Evolutionary conservation across 2,888 invertebrate species (phyloP).

Genomic region (Cheilosia soror): DNA sequence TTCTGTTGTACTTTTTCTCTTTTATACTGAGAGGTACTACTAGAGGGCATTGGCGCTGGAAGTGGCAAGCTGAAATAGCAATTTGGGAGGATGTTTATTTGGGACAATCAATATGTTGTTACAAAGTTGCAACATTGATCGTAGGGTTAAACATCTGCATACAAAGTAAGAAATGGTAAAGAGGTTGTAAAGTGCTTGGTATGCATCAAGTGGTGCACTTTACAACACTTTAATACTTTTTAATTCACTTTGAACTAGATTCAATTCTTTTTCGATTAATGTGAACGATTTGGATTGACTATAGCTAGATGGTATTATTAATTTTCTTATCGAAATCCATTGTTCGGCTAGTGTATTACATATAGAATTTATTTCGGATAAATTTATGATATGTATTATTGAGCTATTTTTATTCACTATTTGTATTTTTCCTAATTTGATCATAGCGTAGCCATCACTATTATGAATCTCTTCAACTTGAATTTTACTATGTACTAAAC

Average conservation of each 20-base stretch:
- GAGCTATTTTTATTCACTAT: slow-evolving; percentile 24
- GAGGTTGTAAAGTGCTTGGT: too few relatives aligned
- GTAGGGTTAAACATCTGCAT: too few relatives aligned
- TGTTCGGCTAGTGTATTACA: slow-evolving; percentile 10
- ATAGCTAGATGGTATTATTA: slow-evolving; percentile 6
- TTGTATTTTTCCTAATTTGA: slow-evolving; percentile 12
- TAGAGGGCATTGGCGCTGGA: too few relatives aligned
- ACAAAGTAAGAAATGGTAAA: too few relatives aligned
- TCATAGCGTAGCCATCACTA: slow-evolving; percentile 11
- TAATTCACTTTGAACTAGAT: slow-evolving; percentile 17
- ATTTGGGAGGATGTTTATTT: too few relatives aligned
- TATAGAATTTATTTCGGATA: slow-evolving; percentile 14
- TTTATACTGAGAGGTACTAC: background rate
- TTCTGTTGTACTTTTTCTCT: background rate
- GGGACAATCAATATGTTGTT: too few relatives aligned
- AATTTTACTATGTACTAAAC: slow-evolving; percentile 6
- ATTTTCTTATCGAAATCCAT: slow-evolving; percentile 20
- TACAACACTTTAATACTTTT: slow-evolving; percentile 29
- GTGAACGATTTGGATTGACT: slow-evolving; percentile 11
- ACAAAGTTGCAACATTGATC: too few relatives aligned
- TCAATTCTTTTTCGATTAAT: slow-evolving; percentile 22
- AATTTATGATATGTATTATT: slow-evolving; percentile 19
- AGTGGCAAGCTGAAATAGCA: too few relatives aligned
- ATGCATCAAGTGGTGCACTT: too few relatives aligned
- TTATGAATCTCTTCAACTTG: background rate